A percentile compares a stretch with the other conserved stretches of the same genome.
Evolutionary conservation across 1,140 invertebrate species (phyloP).

Genomic region (Drosophila nannoptera): DNA sequence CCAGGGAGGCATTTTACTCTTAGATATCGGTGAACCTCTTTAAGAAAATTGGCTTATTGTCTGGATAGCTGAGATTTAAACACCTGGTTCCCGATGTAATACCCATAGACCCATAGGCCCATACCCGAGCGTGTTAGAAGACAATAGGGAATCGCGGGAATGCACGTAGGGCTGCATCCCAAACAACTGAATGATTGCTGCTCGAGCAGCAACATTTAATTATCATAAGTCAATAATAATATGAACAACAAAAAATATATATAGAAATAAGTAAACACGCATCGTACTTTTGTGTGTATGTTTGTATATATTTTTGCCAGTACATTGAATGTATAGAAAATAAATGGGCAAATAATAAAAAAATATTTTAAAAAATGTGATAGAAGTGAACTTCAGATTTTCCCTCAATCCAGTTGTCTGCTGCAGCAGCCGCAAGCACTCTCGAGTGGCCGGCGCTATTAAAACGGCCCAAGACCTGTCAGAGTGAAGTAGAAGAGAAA

Average conservation of each 20-base stretch:
- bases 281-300: background rate
- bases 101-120: no score
- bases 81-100: no score
- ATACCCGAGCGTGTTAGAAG: no score
- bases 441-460: conserved; percentile 53
- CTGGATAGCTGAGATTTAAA: no score
- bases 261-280: conserved; percentile 11
- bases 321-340: background rate
- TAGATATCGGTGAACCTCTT: no score
- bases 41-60: no score
- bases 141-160: no score
- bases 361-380: background rate
- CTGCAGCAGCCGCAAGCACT: conserved; percentile 47
- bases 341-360: conserved; percentile 13
- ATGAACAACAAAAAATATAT: no score
- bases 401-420: conserved; percentile 60
- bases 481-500: conserved; percentile 55
- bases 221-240: no score
- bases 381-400: conserved; percentile 43
- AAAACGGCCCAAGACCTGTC: conserved; percentile 61
- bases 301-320: background rate
- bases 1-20: no score
- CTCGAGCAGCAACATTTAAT: conserved; percentile 21
- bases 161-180: background rate
- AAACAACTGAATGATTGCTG: conserved; percentile 14